Percentiles rank a stretch among this genome's conserved stretches.
phyloP scores from a whole-genome alignment of 53 echinoderm and acorn worm species.

The Arbacia lixula region DNA sequence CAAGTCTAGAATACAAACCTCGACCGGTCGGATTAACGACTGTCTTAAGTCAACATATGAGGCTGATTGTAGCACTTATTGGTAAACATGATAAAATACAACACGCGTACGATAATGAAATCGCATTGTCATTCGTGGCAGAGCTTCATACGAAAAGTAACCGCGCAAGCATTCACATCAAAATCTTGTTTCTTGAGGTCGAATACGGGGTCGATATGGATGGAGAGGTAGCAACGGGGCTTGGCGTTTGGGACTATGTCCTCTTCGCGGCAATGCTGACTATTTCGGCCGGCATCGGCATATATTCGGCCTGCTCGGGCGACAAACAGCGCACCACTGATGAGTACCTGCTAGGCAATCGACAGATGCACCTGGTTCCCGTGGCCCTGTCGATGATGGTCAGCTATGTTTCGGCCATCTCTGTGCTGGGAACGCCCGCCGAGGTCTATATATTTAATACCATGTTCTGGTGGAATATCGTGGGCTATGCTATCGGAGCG shows the following conservation, averaged over 20 bases:
- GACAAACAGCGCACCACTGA: conserved; percentile 35
- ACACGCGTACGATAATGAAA: too few relatives aligned
- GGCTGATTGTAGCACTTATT: too few relatives aligned
- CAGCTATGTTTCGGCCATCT: conserved; percentile 50
- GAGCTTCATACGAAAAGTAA: too few relatives aligned
- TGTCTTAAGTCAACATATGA: too few relatives aligned
- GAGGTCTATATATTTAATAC: conserved; percentile 54
- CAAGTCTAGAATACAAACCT: too few relatives aligned
- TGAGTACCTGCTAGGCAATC: conserved; percentile 48
- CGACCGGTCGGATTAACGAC: too few relatives aligned
- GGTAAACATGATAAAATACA: too few relatives aligned
- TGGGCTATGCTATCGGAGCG: conserved; percentile 18
- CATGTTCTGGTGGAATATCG: conserved; percentile 44
- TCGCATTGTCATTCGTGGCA: too few relatives aligned
- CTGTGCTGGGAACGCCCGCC: conserved; percentile 50
- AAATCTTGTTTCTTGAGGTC: too few relatives aligned
- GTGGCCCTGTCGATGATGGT: conserved; percentile 50
- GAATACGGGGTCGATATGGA: too few relatives aligned
- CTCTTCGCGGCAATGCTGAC: conserved; percentile 34
- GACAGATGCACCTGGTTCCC: conserved; percentile 39
- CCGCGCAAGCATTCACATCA: too few relatives aligned
- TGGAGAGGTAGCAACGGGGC: too few relatives aligned
- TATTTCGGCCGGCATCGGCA: conserved; percentile 42
- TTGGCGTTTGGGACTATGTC: conserved; percentile 51
- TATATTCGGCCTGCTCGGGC: conserved; percentile 47